Base-by-base conservation (phyloP, 2,113 vertebrate genomes). In the Pterocles orientalis region DNA sequence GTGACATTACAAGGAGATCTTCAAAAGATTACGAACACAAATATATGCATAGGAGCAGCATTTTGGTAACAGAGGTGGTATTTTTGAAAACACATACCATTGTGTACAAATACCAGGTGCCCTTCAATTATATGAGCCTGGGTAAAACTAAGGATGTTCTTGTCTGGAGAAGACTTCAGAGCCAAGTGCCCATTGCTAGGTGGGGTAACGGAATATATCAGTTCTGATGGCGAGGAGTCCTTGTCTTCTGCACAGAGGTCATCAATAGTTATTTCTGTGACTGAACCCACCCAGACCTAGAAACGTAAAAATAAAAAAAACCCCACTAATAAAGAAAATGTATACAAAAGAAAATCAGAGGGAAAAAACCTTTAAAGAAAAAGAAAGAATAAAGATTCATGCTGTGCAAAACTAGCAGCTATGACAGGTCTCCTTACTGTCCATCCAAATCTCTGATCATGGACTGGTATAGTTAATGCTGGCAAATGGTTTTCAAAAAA, bases 121-220 rank as follows among this genome's bases (percentile, higher is more conserved):
- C 98, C 98, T 70, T 98, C 97, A 48, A 98, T 97, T 82, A 99
- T 98, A 92, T 99, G 98, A 57, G 97, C 94, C 97, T 99, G 99
- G 14, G 98, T 99, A 97, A 99, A 99, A 98, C 98, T 99, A 86
- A 99, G 98, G 90, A 99, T 98, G 5, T 92, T 97, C 79, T 64
- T 97, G 86, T 97, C 97, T 41, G 98, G 98, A 94, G 97, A 97
- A 34, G 95, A 98, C 94, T 99, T 99, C 81, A 99, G 93, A 88
- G 98, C 98, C 97, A 99, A 97, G 73, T 99, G 97, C 20, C 99
- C 98, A 24, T 98, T 99, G 97, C 98, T 99, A 62, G 99, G 98
- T 20, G 98, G 98, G 56, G 98, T 99, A 92, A 98, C 87, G 90
- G 98, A 98, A 95, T 98, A 99, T 61, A 97, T 50, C 6, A 99